Conservation (phyloP, 2,797 vertebrate genomes). For the Arrhamphus sclerolepis region DNA sequence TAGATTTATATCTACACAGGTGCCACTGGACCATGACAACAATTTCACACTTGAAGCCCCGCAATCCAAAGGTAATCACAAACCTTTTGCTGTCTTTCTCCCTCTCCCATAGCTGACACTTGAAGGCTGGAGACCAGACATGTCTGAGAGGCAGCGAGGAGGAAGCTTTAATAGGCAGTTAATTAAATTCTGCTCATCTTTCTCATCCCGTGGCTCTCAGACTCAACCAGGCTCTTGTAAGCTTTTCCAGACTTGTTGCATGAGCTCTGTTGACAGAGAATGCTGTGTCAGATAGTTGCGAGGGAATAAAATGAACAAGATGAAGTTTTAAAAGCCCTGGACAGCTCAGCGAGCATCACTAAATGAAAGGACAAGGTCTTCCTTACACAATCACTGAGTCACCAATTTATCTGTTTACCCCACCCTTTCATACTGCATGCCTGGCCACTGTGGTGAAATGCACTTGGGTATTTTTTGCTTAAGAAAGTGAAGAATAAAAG, state of each 20-base stretch:
- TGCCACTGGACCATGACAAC: constrained; percentile 48
- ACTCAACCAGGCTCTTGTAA: constrained; percentile 9
- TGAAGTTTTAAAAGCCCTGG: constrained; percentile 5
- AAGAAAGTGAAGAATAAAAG: constrained; percentile 10
- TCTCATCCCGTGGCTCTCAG: constrained; percentile 32
- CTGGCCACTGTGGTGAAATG: background rate
- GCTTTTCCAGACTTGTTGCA: constrained; percentile 19
- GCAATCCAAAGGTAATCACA: constrained; percentile 27
- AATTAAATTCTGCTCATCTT: constrained; percentile 57
- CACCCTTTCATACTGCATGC: background rate
- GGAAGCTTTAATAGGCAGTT: constrained; percentile 30
- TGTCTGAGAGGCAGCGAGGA: constrained; percentile 27
- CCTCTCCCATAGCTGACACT: constrained; percentile 20
- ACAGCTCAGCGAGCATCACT: constrained; percentile 7
- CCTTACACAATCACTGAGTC: constrained; percentile 18
- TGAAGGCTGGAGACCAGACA: constrained; percentile 28
- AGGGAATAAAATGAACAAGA: background rate
- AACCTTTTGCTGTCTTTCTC: constrained; percentile 30
- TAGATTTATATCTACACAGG: constrained; percentile 28
- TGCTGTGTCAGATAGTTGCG: constrained; percentile 9
- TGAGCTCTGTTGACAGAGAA: constrained; percentile 8
- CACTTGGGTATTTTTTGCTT: background rate
- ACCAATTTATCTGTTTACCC: background rate
- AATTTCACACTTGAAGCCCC: constrained; percentile 53
- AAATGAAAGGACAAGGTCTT: constrained; percentile 17